These are phyloP conservation scores for Psephotus haematonotus DNA, from an alignment of 2,113 vertebrate species.

Conservation along the genomic window DNA sequence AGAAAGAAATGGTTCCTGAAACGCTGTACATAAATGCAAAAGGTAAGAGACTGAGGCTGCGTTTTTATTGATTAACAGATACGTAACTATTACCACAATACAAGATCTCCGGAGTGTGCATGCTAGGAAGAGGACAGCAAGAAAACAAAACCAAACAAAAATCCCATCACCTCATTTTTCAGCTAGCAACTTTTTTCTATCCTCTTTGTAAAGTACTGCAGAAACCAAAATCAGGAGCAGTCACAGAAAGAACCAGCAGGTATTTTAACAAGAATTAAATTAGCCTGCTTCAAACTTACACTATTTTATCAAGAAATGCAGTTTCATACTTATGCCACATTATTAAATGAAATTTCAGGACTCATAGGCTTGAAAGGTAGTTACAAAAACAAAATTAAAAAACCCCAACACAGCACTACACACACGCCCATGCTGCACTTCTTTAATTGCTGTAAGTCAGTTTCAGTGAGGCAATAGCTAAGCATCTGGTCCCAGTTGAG, in stretches of 20 bases:
- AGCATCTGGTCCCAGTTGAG: accelerated
- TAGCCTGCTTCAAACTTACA: neutral
- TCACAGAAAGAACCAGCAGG: neutral
- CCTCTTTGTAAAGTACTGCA: neutral
- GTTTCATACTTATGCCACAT: neutral
- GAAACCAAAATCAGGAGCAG: neutral
- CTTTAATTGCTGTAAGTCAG: neutral
- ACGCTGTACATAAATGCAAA: neutral
- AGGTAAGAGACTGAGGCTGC: neutral
- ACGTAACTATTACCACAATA: neutral
- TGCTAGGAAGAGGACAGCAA: neutral
- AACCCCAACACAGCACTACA: neutral
- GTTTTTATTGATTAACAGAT: neutral
- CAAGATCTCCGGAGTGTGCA: accelerated
- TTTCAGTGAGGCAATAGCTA: neutral
- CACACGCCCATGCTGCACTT: neutral
- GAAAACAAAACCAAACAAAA: neutral
- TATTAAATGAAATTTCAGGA: neutral
- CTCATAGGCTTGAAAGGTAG: neutral
- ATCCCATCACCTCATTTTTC: neutral
- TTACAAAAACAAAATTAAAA: neutral
- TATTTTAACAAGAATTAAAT: neutral
- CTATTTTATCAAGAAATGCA: neutral
- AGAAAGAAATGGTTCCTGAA: neutral
- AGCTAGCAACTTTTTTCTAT: neutral